These are phyloP conservation scores for Heliornis fulica DNA, from an alignment of 2,113 vertebrate species.

Conservation along the genomic window DNA sequence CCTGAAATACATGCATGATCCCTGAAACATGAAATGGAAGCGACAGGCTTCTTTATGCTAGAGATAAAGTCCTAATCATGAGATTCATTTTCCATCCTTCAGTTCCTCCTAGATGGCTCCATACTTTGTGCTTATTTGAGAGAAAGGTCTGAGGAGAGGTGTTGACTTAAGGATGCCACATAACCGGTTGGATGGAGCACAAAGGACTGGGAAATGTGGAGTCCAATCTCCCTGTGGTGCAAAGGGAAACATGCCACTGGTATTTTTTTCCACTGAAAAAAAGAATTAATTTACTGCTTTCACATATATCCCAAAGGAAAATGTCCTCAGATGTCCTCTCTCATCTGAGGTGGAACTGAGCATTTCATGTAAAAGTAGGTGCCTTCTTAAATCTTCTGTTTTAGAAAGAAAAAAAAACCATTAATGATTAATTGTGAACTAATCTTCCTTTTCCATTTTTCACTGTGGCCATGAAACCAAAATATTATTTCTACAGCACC, in stretches of 20 bases:
- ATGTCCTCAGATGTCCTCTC: no score
- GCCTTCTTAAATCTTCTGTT: neutral
- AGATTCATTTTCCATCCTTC: neutral
- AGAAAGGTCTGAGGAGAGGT: neutral
- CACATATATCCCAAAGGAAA: neutral
- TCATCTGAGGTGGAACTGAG: neutral
- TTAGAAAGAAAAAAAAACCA: neutral
- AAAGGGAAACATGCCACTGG: neutral
- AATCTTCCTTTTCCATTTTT: neutral
- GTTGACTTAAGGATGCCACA: neutral
- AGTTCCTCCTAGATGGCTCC: neutral
- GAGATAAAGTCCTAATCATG: neutral
- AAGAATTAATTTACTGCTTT: neutral
- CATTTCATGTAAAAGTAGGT: neutral
- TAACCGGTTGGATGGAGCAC: neutral
- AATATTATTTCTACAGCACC: neutral
- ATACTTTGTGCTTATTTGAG: neutral
- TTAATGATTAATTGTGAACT: neutral
- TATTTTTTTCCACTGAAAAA: neutral
- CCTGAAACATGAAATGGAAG: neutral
- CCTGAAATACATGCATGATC: neutral
- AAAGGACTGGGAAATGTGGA: neutral
- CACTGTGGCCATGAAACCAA: neutral
- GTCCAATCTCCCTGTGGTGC: neutral
- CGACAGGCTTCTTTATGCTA: neutral